Evolutionary conservation across 2,113 vertebrate genomes (phyloP), one percentile per base, ranked within the genome.

Genomic region (Phocoena phocoena): DNA sequence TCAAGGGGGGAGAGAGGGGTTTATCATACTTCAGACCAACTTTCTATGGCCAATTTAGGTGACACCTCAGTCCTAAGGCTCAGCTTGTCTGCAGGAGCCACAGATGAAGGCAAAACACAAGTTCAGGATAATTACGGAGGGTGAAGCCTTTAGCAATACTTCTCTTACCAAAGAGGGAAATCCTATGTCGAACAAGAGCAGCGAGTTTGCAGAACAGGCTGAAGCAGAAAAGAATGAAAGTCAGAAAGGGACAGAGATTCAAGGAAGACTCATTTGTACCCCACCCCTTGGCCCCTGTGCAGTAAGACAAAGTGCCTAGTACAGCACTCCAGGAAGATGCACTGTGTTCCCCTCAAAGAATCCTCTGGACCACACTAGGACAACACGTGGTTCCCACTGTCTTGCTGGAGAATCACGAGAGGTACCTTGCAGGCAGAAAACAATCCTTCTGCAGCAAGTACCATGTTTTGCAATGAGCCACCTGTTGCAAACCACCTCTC

Each of bases 161-260:
- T 93, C 96, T 99, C 99, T 99, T 99, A 99, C 99, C 99, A 98
- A 99, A 99, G 97, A 99, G 99, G 93, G 99, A 99, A 98, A 99
- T 99, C 98, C 99, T 99, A 99, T 99, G 99, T 99, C 99, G 99
- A 98, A 99, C 99, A 98, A 99, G 99, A 99, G 99, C 99, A 98
- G 99, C 99, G 98, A 99, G 99, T 99, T 99, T 99, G 99, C 99
- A 99, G 99, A 99, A 99, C 53, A 99, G 99, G 99, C 99, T 99
- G 93, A 98, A 98, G 98, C 44, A 98, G 97, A 98, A 96, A 97
- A 98, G 96, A 98, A 98, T 31, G 76, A 41, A 98, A 98, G 96
- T 92, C 95, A 96, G 96, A 97, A 97, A 98, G 80, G 93, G 88
- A 97, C 21, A 97, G 84, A 98, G 95, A 97, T 89, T 92, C 96